These are phyloP conservation scores for Ailuropoda melanoleuca DNA, from an alignment of 2,113 vertebrate genomes.

Conservation along the genomic window DNA sequence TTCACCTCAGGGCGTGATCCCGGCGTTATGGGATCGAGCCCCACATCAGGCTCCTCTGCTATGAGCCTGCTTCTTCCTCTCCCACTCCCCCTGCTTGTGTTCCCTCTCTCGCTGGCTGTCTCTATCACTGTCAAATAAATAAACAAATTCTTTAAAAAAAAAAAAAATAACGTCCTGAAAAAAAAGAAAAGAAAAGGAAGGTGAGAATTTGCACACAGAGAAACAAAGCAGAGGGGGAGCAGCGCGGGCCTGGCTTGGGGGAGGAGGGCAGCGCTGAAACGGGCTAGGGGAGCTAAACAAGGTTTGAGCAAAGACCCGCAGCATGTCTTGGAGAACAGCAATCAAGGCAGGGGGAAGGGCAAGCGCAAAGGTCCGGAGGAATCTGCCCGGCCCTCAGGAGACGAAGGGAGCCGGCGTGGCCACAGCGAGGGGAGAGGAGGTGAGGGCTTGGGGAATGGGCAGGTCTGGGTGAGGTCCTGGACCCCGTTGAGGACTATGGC, in stretches of 20 bases:
- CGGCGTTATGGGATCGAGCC: no score
- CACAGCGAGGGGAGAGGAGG: accelerated
- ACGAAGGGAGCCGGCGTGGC: background rate
- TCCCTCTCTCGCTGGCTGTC: no score
- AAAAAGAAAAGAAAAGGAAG: background rate
- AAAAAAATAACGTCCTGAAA: background rate
- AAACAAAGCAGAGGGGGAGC: background rate
- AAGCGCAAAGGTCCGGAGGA: background rate
- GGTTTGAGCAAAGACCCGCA: background rate
- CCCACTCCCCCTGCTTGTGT: no score
- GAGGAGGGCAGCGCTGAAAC: accelerated
- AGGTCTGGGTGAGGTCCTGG: background rate
- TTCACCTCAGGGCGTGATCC: no score
- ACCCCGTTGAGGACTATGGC: accelerated
- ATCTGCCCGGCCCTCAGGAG: accelerated
- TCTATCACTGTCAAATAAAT: no score
- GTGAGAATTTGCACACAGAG: background rate
- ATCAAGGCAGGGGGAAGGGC: background rate
- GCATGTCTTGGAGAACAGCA: background rate
- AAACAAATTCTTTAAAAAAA: no score
- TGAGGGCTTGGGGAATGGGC: background rate
- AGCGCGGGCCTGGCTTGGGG: background rate
- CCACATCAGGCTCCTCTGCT: no score
- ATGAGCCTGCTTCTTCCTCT: no score
- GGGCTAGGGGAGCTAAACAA: background rate